Percentiles rank a stretch among this genome's conserved stretches.
Conservation (phyloP, 53 echinoderm and acorn worm species). For the Holothuria leucospilota region DNA sequence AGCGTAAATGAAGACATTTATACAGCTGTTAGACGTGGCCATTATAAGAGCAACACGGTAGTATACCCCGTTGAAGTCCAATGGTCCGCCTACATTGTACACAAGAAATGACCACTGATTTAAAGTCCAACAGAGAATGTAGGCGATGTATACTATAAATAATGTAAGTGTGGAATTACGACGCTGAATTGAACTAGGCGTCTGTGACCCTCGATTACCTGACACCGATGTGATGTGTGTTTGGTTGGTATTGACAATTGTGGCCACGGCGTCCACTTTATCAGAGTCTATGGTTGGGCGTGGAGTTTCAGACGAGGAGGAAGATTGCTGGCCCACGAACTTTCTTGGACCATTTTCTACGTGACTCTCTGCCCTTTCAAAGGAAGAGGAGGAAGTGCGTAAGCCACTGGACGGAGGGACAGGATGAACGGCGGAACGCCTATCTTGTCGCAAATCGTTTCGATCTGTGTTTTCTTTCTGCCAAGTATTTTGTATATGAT, state of each 20-base stretch:
- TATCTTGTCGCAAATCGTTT: constrained; percentile 22
- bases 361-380: too few relatives aligned
- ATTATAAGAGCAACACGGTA: constrained; percentile 81
- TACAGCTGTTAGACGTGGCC: constrained; percentile 76
- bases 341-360: too few relatives aligned
- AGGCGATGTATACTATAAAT: constrained; percentile 77
- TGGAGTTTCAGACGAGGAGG: too few relatives aligned
- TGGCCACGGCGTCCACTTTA: not conserved
- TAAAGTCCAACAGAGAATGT: constrained; percentile 84
- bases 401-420: not conserved
- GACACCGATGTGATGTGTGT: not conserved
- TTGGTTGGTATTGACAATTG: too few relatives aligned
- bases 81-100: constrained; percentile 81
- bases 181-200: constrained; percentile 40
- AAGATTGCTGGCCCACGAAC: too few relatives aligned
- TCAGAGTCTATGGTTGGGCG: too few relatives aligned
- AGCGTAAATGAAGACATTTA: constrained; percentile 84
- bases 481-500: constrained; percentile 29
- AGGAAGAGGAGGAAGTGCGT: not conserved
- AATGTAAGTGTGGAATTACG: constrained; percentile 75
- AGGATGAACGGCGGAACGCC: constrained; percentile 4
- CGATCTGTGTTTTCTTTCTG: not conserved
- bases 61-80: constrained; percentile 80
- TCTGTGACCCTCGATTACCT: not conserved
- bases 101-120: constrained; percentile 84